These are phyloP conservation scores for Pseudoatta argentina DNA, from an alignment of 1,140 invertebrate genomes.

Conservation along the genomic window DNA sequence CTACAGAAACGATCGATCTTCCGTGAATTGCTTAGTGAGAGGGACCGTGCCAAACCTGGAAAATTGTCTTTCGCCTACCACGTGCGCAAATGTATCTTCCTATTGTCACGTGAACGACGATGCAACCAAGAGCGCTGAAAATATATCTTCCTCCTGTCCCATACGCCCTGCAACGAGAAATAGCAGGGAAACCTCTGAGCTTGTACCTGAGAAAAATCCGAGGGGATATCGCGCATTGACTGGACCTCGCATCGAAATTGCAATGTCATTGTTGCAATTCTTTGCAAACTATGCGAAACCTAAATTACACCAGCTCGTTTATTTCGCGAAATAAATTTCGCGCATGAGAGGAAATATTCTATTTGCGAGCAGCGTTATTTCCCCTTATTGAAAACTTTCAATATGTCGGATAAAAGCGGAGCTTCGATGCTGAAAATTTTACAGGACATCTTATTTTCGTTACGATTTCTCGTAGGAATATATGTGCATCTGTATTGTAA, in stretches of 20 bases:
- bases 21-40: constrained; percentile 59
- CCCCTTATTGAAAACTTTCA: constrained; percentile 5
- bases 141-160: constrained; percentile 57
- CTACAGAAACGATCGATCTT: constrained; percentile 68
- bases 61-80: constrained; percentile 63
- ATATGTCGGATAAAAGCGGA: constrained; percentile 13
- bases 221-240: not conserved
- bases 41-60: constrained; percentile 26
- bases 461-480: not conserved
- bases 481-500: not conserved
- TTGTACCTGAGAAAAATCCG: not conserved
- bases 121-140: constrained; percentile 26
- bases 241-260: not conserved
- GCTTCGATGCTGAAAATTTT: not conserved
- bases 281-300: not conserved
- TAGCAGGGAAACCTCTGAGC: not conserved
- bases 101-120: not conserved
- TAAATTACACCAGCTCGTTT: constrained; percentile 10
- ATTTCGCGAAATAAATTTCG: constrained; percentile 14
- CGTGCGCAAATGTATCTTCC: constrained; percentile 43
- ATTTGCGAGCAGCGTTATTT: constrained; percentile 20
- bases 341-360: not conserved
- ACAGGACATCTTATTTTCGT: constrained; percentile 10
- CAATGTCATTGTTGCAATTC: not conserved
- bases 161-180: not conserved